phyloP scores from a whole-genome alignment of 1,140 invertebrate species.

The Drosophila varians region DNA sequence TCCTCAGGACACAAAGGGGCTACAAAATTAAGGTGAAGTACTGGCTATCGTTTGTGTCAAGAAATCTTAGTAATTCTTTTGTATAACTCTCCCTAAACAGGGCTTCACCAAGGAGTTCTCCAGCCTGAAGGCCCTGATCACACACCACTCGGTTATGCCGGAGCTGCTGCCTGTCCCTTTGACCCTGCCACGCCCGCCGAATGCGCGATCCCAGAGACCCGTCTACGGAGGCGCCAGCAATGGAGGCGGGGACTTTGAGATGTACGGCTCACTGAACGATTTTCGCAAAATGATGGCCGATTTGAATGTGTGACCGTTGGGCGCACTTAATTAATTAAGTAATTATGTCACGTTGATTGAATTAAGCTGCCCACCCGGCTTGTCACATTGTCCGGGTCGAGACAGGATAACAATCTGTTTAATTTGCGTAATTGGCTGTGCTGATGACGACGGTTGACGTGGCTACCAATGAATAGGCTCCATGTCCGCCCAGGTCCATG shows the following conservation, averaged over 20 bases:
- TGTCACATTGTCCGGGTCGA: conserved; percentile 54
- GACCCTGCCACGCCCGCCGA: conserved; percentile 90
- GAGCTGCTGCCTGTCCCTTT: conserved; percentile 96
- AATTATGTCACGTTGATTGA: conserved; percentile 74
- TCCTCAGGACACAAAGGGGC: conserved; percentile 94
- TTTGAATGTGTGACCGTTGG: conserved; percentile 86
- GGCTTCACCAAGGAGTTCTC: conserved; percentile 97
- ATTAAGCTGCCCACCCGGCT: conserved; percentile 54
- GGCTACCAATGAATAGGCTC: conserved; percentile 51
- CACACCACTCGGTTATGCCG: conserved; percentile 97
- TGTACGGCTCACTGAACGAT: conserved; percentile 91
- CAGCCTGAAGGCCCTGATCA: conserved; percentile 94
- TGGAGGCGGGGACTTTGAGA: conserved; percentile 86
- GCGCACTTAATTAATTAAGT: conserved; percentile 76
- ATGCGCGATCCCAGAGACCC: conserved; percentile 85
- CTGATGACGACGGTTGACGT: conserved; percentile 63
- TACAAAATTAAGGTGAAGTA: conserved; percentile 96
- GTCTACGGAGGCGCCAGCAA: conserved; percentile 17
- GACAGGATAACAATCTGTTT: conserved; percentile 78
- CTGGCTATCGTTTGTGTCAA: neutral
- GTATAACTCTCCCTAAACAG: conserved; percentile 85
- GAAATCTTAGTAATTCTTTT: neutral
- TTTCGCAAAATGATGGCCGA: conserved; percentile 94
- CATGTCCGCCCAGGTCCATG: neutral
- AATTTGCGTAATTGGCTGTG: conserved; percentile 81